Percentiles rank a stretch among this genome's conserved stretches.
phyloP scores from a whole-genome alignment of 2,888 invertebrate genomes.

The Perizoma affinitatum region DNA sequence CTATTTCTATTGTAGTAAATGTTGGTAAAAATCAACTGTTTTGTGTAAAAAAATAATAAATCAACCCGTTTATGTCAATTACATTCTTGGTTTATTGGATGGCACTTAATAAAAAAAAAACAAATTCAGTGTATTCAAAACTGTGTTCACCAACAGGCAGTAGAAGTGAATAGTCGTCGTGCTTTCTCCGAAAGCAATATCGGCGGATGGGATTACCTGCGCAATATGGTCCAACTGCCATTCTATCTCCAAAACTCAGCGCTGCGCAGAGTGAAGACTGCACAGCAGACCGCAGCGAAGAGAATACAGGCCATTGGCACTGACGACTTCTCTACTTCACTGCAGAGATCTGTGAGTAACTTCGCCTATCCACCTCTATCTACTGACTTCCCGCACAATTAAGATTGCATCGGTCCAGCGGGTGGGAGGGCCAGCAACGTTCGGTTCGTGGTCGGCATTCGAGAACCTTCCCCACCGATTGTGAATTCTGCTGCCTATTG shows the following conservation, averaged over 20 bases:
- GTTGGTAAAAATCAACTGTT: too few species aligned
- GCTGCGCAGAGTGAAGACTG: conserved; percentile 93
- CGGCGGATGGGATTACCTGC: conserved; percentile 96
- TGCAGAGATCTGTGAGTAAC: conserved; percentile 77
- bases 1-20: too few species aligned
- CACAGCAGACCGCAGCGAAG: conserved; percentile 90
- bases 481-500: too few species aligned
- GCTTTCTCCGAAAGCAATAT: conserved; percentile 96
- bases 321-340: conserved; percentile 82
- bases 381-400: too few species aligned
- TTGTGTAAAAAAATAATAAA: too few species aligned
- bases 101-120: too few species aligned
- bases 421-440: too few species aligned
- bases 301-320: conserved; percentile 76
- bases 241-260: conserved; percentile 99
- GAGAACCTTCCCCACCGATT: too few species aligned
- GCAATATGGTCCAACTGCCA: conserved; percentile 98
- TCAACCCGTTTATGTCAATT: too few species aligned
- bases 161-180: conserved; percentile 94
- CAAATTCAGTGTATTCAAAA: background rate
- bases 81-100: too few species aligned
- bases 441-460: too few species aligned
- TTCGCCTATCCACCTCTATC: background rate
- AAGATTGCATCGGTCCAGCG: too few species aligned
- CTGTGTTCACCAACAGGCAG: conserved; percentile 84